Percentiles rank a stretch among this genome's conserved stretches.
phyloP scores from a whole-genome alignment of 2,888 invertebrate genomes.

The Scaeva pyrastri region DNA sequence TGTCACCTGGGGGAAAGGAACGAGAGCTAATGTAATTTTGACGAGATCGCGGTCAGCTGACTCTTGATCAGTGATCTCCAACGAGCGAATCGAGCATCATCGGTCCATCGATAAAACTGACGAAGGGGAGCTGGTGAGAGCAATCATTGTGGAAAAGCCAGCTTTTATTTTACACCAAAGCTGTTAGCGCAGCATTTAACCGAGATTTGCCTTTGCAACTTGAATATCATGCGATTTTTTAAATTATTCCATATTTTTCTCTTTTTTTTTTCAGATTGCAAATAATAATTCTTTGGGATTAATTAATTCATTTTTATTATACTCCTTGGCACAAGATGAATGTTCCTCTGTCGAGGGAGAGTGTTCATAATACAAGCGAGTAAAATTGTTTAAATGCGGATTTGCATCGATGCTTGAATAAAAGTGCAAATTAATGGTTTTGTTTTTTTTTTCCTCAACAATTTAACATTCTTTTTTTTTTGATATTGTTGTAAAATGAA shows the following conservation, averaged over 20 bases:
- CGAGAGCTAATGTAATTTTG: slow-evolving; percentile 6
- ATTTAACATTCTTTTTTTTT: slow-evolving; percentile 7
- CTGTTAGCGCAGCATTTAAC: slow-evolving; percentile 1
- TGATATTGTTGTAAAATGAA: not conserved
- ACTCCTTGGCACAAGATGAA: slow-evolving; percentile 53
- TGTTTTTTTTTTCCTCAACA: slow-evolving; percentile 40
- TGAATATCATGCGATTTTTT: slow-evolving; percentile 24
- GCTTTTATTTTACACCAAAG: slow-evolving; percentile 40
- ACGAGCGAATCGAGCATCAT: slow-evolving; percentile 22
- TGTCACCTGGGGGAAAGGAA: too few relatives aligned
- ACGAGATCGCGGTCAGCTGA: slow-evolving; percentile 52
- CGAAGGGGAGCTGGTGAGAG: not conserved
- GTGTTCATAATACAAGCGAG: not conserved
- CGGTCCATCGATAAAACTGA: not conserved
- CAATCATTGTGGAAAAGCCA: not conserved
- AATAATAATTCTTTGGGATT: slow-evolving; percentile 42
- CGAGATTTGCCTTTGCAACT: not conserved
- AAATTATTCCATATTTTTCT: slow-evolving; percentile 24
- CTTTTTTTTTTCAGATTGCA: slow-evolving; percentile 12
- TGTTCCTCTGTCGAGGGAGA: slow-evolving; percentile 42
- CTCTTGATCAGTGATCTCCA: slow-evolving; percentile 58
- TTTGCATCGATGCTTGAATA: slow-evolving; percentile 55
- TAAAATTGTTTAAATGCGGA: slow-evolving; percentile 32
- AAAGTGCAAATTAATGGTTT: slow-evolving; percentile 5
- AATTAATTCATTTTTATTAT: slow-evolving; percentile 37